Base-by-base conservation (phyloP, 1,140 invertebrate genomes). In the Lepidurus arcticus region DNA sequence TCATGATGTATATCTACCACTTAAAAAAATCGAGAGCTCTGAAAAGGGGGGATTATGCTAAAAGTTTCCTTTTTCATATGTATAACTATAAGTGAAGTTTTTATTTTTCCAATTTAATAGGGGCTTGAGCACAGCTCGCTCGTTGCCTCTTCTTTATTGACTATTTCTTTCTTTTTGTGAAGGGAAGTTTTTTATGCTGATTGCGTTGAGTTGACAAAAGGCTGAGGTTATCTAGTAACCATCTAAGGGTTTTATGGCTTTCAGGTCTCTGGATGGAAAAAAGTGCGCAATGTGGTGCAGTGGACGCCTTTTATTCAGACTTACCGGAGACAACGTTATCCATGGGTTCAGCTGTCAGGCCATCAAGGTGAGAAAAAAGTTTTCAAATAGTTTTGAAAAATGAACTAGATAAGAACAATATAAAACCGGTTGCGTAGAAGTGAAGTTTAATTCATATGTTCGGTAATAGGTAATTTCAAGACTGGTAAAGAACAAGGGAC, bases 291-390 rank as follows among this genome's bases (percentile, higher is more conserved):
- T 83, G 94, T 96, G 77, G 94, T 98, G 44, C 93, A 95, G 83
- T 96, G 94, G 94, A 95, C 95, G 44, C 95, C 95, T 34, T 98
- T 98, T 88, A 94, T 97, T 83, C 96, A 97, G 86, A 97, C 94
- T 0, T 97, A 96, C 88, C 97, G 96, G 85, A 96, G 96, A 85
- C 92, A 95, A 85, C 88, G 92, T 80, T 97, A 98, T 87, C 95
- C 94, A 75, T 98, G 96, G 96, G 93, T 98, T 44, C 96, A 98
- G 84, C 86, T 97, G 43, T 94, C 94, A 43, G 94, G 94, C 7
- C 94, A 96, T 84, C 93, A 96, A 86, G 94, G 85, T 84, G 75
- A 78, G 80, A 53, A 42, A 77, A n/a, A n/a, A n/a, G n/a, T n/a
- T n/a, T n/a, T n/a, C n/a, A n/a, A n/a, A 24, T 47, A 42, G 75